These are phyloP conservation scores for Gortyna flavago DNA, from an alignment of 2,888 invertebrate genomes.

Conservation along the genomic window DNA sequence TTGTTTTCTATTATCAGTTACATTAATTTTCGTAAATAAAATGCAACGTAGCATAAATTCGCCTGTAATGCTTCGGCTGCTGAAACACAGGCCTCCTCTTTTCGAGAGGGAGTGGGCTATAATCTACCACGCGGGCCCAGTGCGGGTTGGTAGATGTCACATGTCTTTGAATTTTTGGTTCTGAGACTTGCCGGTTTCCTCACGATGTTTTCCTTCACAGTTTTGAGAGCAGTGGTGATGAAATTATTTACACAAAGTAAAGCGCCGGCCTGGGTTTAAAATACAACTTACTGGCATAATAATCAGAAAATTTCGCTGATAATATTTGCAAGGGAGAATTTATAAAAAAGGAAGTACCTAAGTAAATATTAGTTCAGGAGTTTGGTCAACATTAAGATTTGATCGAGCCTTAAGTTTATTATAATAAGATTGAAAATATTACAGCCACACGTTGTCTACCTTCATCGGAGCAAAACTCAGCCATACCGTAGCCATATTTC, in stretches of 20 bases:
- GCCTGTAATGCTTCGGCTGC: neutral
- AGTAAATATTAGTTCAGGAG: slow-evolving; percentile 11
- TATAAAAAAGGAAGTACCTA: neutral
- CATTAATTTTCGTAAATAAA: neutral
- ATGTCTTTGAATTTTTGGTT: neutral
- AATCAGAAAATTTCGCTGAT: neutral
- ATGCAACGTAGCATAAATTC: neutral
- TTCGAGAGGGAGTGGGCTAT: neutral
- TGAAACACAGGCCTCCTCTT: neutral
- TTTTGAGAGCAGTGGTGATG: neutral
- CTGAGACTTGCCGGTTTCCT: neutral
- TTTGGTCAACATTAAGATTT: slow-evolving; percentile 15
- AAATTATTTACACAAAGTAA: neutral
- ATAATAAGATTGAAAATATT: slow-evolving; percentile 1
- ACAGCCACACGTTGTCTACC: neutral
- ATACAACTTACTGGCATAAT: neutral
- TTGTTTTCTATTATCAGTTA: neutral
- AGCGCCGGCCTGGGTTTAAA: neutral
- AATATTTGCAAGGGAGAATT: slow-evolving; percentile 8
- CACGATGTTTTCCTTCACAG: neutral
- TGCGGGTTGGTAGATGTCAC: neutral
- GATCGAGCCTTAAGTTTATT: neutral
- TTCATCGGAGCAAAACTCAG: neutral
- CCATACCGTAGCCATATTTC: neutral
- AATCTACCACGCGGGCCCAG: neutral